Evolutionary conservation across 2,888 invertebrate species (phyloP), one percentile per base, ranked within the genome.

Genomic region (Ichneumoninae sp.): DNA sequence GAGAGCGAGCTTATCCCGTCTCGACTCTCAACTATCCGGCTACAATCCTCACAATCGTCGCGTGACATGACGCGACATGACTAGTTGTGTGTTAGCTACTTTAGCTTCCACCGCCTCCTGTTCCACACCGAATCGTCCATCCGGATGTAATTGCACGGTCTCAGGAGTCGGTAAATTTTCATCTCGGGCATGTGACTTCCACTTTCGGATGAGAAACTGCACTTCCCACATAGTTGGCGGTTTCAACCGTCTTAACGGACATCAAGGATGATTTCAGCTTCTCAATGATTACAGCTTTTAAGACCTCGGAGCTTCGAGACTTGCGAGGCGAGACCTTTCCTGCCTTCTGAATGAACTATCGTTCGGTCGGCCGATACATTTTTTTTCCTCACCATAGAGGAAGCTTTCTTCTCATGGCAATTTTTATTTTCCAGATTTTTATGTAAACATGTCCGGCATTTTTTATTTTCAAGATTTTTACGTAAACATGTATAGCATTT

Each of bases 1-100:
- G 26, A 57, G 57, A 57, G 26, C 22, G 26, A 57, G 57, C 22
- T 57, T 22, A 26, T 57, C 57, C 22, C 57, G 13, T 57, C 26
- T 57, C 57, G 57, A 26, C 22, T 57, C 57, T 57, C 57, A 26
- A 26, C 26, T 26, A 10, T 19, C 52, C 7, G 52, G n/a, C 52
- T 19, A n/a, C 57, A 22, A 57, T 57, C 26, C 26, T 57, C 10
- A 26, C 57, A 57, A 57, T 57, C 57, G 57, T 57, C 57, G 57
- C 26, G 19, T 54, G 54, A 54, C 19, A 57, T 57, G 57, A 57
- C 57, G 26, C 26, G 57, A 57, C 57, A 57, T 1, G 57, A 26
- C 57, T 26, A 57, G 26, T 13, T 22, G 26, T 22, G 57, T 10
- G 26, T 13, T 13, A 22, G 57, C 57, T 57, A 57, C 57, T 57